Evolutionary conservation across 2,797 vertebrate species (phyloP), one percentile per base, ranked within the genome.

Genomic region (Apogon hyalosoma): DNA sequence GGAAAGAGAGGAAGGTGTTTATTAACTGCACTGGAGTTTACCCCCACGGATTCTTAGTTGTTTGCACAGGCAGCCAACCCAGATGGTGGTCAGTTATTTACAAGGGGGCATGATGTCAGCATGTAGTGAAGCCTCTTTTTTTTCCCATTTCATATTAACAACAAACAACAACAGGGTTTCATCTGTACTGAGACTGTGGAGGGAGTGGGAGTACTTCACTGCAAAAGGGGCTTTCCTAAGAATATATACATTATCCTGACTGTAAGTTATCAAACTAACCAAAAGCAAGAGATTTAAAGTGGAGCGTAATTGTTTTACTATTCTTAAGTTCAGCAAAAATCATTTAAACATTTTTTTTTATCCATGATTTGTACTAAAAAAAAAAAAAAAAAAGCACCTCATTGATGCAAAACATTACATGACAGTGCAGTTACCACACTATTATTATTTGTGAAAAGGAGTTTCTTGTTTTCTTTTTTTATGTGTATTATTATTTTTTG

Each of bases 41-140:
- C 56, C 38, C 18, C 51, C 69, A 75, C 77, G 63, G 53, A 77
- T 60, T 53, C 49, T 52, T 53, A 45, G 24, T 54, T 76, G 79
- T 81, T 80, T 83, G 67, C 40, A 39, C 38, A 82, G 61, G 40
- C 78, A 63, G 59, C 39, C 70, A 51, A 38, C 72, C 15, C 70
- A 76, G 51, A 67, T 65, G 73, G 46, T 57, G 55, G 74, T 87
- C 74, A 85, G 69, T 76, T 73, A 80, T 89, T 85, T 78, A 85
- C 74, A 69, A 51, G 57, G 70, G 31, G 10, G 6, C 10, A 16
- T 47, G 54, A 69, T 55, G 62, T 70, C 67, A 79, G 48, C 55
- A 18, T 14, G 16, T 48, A 4, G 0, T 42, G 14, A 14, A 14
- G 21, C 13, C 11, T 31, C 24, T 60, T 13, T 3, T 31, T 6